A percentile compares a stretch with the other conserved stretches of the same genome.
phyloP scores from a whole-genome alignment of 2,888 invertebrate genomes.

The Habrosyne pyritoides region DNA sequence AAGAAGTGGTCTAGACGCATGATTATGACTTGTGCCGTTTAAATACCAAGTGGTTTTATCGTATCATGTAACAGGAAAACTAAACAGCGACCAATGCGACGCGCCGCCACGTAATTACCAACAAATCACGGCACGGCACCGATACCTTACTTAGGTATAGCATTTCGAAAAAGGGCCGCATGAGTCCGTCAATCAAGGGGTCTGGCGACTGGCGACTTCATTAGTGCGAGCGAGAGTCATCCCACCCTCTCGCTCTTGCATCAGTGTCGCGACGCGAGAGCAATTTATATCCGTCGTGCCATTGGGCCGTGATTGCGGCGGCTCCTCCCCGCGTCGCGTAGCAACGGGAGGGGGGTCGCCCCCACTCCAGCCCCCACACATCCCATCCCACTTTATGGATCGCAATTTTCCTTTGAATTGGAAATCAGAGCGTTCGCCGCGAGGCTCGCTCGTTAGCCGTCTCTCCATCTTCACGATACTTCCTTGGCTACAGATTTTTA shows the following conservation, averaged over 20 bases:
- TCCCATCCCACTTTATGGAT: conserved; percentile 76
- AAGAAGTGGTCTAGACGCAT: not conserved
- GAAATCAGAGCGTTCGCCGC: conserved; percentile 81
- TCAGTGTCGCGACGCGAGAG: conserved; percentile 77
- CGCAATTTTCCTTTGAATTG: conserved; percentile 85
- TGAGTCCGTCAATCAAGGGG: conserved; percentile 78
- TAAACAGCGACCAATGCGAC: conserved; percentile 44
- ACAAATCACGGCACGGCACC: conserved; percentile 72
- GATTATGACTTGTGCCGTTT: not conserved
- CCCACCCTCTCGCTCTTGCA: conserved; percentile 59
- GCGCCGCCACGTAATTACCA: conserved; percentile 50
- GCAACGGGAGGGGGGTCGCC: conserved; percentile 78
- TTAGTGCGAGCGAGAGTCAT: conserved; percentile 66
- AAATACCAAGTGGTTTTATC: not conserved
- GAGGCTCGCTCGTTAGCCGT: conserved; percentile 74
- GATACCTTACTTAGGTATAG: conserved; percentile 68
- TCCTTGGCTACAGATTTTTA: conserved; percentile 76
- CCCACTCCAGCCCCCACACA: conserved; percentile 48
- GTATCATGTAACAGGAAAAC: conserved; percentile 37
- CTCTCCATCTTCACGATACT: conserved; percentile 76
- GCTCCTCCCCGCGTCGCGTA: conserved; percentile 86
- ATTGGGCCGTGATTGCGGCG: conserved; percentile 84
- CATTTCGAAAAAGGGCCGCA: conserved; percentile 72
- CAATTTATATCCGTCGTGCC: conserved; percentile 85
- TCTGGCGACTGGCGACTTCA: conserved; percentile 75